A percentile compares a stretch with the other conserved stretches of the same genome.
These are phyloP conservation scores for Myxocyprinus asiaticus DNA, from an alignment of 2,113 vertebrate species.

Conservation along the genomic window DNA sequence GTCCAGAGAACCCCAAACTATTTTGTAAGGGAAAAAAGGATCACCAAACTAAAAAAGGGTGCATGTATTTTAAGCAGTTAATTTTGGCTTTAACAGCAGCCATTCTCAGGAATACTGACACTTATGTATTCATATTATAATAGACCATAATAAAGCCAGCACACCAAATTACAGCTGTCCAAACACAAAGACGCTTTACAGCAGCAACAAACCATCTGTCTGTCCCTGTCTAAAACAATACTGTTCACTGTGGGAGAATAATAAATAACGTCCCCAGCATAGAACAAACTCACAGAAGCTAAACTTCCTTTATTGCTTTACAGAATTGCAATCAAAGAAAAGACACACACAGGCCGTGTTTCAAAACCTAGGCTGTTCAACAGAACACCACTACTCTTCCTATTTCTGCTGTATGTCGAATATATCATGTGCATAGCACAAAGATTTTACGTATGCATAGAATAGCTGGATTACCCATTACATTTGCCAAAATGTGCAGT, in stretches of 20 bases:
- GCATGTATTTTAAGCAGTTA: background rate
- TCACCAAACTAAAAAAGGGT: background rate
- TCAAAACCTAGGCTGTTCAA: too few relatives aligned
- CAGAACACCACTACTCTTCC: too few relatives aligned
- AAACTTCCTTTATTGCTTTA: background rate
- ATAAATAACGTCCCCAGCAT: slow-evolving; percentile 18
- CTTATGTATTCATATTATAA: background rate
- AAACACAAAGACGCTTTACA: slow-evolving; percentile 6
- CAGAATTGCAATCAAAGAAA: too few relatives aligned
- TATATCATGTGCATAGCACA: too few relatives aligned
- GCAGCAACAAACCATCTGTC: slow-evolving; percentile 15
- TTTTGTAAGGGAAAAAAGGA: background rate
- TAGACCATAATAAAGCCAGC: background rate
- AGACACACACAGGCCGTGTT: too few relatives aligned
- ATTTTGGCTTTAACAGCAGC: background rate
- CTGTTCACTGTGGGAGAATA: slow-evolving; percentile 8
- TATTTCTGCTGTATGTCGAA: too few relatives aligned
- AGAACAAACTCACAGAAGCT: slow-evolving; percentile 24
- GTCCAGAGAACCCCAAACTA: background rate
- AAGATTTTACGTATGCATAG: too few relatives aligned
- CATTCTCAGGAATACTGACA: background rate
- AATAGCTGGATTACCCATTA: too few relatives aligned
- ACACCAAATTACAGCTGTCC: slow-evolving; percentile 26
- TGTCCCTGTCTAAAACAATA: background rate
- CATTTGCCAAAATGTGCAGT: too few relatives aligned